A percentile compares a stretch with the other conserved stretches of the same genome.
Evolutionary conservation across 2,888 invertebrate genomes (phyloP).

Genomic region (Tigriopus californicus): DNA sequence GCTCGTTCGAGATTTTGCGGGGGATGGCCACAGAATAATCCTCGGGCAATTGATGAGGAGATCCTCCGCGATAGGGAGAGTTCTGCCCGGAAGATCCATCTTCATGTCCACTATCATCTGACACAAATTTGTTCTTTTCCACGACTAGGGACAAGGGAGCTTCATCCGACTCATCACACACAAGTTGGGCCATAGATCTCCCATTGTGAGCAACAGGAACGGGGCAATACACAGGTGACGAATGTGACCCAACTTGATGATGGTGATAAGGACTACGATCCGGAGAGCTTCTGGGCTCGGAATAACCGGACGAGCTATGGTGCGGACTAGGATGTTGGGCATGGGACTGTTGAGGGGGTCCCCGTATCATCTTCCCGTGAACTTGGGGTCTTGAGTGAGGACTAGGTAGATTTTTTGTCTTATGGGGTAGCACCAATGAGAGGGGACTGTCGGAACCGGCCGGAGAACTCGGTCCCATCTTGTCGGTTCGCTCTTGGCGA

Average conservation of each 20-base stretch:
- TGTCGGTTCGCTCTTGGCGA: neutral
- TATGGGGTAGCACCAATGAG: neutral
- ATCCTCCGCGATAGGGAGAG: too few species aligned
- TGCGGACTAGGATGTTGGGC: neutral
- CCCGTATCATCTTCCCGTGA: neutral
- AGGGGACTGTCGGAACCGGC: slow-evolving; percentile 3
- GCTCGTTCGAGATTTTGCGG: too few species aligned
- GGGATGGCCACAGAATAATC: too few species aligned
- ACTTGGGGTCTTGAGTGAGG: neutral
- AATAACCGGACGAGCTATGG: neutral
- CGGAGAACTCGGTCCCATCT: neutral
- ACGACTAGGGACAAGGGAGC: slow-evolving; percentile 10
- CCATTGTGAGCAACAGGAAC: too few species aligned
- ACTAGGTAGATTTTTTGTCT: too few species aligned
- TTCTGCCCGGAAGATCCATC: neutral
- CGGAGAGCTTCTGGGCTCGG: neutral
- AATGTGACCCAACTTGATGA: neutral
- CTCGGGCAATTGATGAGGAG: too few species aligned
- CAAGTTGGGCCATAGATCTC: too few species aligned
- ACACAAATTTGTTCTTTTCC: neutral
- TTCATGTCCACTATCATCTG: slow-evolving; percentile 1
- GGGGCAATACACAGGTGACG: too few species aligned
- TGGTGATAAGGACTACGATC: neutral
- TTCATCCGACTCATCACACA: neutral
- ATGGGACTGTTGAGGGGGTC: neutral